Evolutionary conservation across 2,797 vertebrate genomes (phyloP).

Genomic region (Clarias fuscus): DNA sequence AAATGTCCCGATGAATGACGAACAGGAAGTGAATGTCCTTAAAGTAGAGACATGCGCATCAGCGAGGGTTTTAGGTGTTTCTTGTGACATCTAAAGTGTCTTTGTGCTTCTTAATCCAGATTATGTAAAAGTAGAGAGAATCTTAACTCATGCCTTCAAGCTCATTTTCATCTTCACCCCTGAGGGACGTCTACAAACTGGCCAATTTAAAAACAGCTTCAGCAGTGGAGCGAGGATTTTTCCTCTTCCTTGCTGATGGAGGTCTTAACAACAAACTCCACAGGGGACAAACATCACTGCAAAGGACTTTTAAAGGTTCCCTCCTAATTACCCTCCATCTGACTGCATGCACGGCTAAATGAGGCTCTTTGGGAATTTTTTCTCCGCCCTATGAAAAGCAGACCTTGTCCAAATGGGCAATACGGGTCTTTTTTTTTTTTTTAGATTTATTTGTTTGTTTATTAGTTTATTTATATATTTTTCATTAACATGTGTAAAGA

Average conservation of each 20-base stretch:
- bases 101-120: not conserved
- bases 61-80: not conserved
- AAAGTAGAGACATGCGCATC: not conserved
- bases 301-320: not conserved
- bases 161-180: not conserved
- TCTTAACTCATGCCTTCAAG: not conserved
- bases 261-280: slow-evolving; percentile 3
- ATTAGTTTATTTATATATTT: not conserved
- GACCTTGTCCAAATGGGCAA: not conserved
- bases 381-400: not conserved
- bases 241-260: not conserved
- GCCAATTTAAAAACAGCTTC: not conserved
- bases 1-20: not conserved
- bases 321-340: slow-evolving; percentile 22
- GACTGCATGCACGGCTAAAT: not conserved
- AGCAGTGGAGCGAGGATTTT: not conserved
- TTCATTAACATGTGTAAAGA: too few relatives aligned
- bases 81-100: not conserved
- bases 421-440: too few relatives aligned
- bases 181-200: not conserved
- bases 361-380: not conserved
- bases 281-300: slow-evolving; percentile 5
- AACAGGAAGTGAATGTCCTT: not conserved
- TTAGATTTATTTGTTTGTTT: not conserved
- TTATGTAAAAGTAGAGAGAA: not conserved